Base-by-base conservation (phyloP, 2,113 vertebrate genomes). In the Fulica atra region DNA sequence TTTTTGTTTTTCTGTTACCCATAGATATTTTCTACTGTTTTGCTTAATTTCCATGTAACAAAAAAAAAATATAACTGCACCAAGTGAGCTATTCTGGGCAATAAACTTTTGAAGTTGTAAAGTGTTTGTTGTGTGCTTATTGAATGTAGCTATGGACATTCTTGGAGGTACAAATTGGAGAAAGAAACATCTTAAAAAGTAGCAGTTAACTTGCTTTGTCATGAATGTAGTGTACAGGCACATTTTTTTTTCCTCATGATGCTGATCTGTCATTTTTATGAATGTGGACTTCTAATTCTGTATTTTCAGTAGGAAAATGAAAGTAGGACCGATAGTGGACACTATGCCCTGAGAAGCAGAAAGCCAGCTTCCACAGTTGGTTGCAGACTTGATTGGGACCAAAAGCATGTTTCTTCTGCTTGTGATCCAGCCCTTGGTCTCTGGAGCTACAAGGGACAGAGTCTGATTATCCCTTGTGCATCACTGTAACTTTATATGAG, bases 41-140 rank as follows among this genome's bases (percentile, higher is more conserved):
- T 96, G 96, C 97, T 98, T 97, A 61, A 95, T 96, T 98, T 97
- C 93, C 36, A n/a, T 97, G 95, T 97, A 96, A 96, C 73, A 29
- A 63, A 68, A 68, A 81, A 86, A 86, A 65, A 9, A 66, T 72
- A 85, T 93, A 83, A 95, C 96, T 97, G 91, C 89, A 92, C 94
- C 89, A 96, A 85, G 74, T 98, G 96, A 97, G 93, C 93, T 97
- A 80, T 96, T 97, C 96, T 97, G 79, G 87, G 88, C 96, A 98
- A 98, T 98, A 98, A 98, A 98, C 83, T 95, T 97, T 84, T 89
- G 88, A 94, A 98, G 91, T 96, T 98, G 97, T 95, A 86, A 98
- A 84, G 33, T 88, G 38, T 73, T 92, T 95, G 91, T 83, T 88
- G 92, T 92, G 95, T 96, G 50, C 88, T 88, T 97, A 83, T 46